phyloP scores from a whole-genome alignment of 2,113 vertebrate genomes.

The Lota lota region DNA sequence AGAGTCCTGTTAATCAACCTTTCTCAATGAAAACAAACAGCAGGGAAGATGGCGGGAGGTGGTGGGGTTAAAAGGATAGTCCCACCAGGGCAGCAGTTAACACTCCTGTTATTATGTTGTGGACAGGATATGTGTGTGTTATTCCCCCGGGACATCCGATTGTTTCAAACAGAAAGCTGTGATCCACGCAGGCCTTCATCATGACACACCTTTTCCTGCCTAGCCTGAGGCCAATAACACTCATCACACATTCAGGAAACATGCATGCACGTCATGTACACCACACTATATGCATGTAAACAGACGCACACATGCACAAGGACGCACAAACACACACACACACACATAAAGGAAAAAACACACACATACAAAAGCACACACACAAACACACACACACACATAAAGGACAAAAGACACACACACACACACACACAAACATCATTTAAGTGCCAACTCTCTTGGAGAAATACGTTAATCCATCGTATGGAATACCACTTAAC shows the following conservation, averaged over 20 bases:
- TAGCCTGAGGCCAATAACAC: conserved; percentile 18
- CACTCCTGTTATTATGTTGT: conserved; percentile 18
- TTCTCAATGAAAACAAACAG: too few species aligned
- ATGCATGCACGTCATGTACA: not conserved
- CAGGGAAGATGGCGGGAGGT: too few species aligned
- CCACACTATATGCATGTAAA: too few species aligned
- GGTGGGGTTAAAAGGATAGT: too few species aligned
- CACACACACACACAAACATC: not conserved
- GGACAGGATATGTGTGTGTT: not conserved
- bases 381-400: too few species aligned
- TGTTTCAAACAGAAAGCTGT: conserved; percentile 15
- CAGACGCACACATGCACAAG: too few species aligned
- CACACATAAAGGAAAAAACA: too few species aligned
- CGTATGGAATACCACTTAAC: too few species aligned
- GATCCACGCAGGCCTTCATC: conserved; percentile 32
- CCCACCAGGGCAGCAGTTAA: not conserved
- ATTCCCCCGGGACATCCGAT: conserved; percentile 15
- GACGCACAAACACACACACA: too few species aligned
- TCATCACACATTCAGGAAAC: not conserved
- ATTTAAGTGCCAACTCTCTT: too few species aligned
- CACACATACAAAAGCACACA: too few species aligned
- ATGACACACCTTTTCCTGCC: conserved; percentile 30
- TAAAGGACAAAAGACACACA: not conserved
- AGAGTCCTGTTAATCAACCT: too few species aligned
- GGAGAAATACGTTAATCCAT: not conserved